phyloP scores from a whole-genome alignment of 64 coral and sea anemone species.

The Anthopleura sola region DNA sequence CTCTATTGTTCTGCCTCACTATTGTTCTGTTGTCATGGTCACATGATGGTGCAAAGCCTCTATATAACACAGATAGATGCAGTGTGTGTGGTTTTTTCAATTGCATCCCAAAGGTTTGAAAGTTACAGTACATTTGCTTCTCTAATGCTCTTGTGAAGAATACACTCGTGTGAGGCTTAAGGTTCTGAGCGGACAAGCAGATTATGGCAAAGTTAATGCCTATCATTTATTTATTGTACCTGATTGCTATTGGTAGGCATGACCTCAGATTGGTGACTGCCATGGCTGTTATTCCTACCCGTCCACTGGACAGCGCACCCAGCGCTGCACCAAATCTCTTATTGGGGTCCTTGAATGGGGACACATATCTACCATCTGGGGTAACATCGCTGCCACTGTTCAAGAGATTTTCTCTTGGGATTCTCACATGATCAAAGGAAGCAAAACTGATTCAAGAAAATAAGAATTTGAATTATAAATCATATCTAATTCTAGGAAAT shows the following conservation, averaged over 20 bases:
- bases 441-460: slow-evolving; percentile 70
- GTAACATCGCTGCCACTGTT: slow-evolving; percentile 89
- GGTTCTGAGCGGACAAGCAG: too few species aligned
- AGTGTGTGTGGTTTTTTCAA: too few species aligned
- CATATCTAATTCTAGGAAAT: too few species aligned
- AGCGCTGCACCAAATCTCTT: slow-evolving; percentile 96
- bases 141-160: too few species aligned
- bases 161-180: too few species aligned
- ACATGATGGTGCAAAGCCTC: too few species aligned
- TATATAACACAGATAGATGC: too few species aligned
- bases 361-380: slow-evolving; percentile 81
- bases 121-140: too few species aligned
- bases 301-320: slow-evolving; percentile 80
- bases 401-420: slow-evolving; percentile 72
- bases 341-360: slow-evolving; percentile 86
- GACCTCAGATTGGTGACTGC: slow-evolving; percentile 60
- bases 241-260: slow-evolving; percentile 89
- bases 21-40: too few species aligned
- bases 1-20: too few species aligned
- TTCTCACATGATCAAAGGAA: slow-evolving; percentile 83
- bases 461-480: neutral
- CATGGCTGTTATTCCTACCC: slow-evolving; percentile 95
- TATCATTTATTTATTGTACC: slow-evolving; percentile 31
- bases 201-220: too few species aligned
- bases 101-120: too few species aligned